Percentiles rank a stretch among this genome's conserved stretches.
phyloP scores from a whole-genome alignment of 2,888 invertebrate species.

The Chaitophorus viminalis region DNA sequence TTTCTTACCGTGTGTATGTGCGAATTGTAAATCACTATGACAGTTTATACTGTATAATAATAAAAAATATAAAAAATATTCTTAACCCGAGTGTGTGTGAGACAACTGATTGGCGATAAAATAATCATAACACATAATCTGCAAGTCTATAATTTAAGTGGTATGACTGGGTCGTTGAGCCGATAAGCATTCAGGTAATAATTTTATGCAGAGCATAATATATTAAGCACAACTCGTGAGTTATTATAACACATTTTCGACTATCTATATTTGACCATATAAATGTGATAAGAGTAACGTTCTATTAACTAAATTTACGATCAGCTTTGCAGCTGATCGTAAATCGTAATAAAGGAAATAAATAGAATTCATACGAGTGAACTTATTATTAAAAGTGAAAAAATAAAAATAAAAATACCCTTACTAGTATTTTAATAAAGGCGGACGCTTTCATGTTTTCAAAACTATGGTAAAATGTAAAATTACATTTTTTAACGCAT shows the following conservation, averaged over 20 bases:
- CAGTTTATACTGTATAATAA: too few relatives aligned
- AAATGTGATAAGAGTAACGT: neutral
- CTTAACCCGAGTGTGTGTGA: too few relatives aligned
- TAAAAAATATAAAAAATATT: too few relatives aligned
- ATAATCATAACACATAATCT: too few relatives aligned
- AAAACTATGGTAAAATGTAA: neutral
- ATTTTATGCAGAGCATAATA: neutral
- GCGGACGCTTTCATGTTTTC: neutral
- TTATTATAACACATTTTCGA: neutral
- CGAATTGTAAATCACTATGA: too few relatives aligned
- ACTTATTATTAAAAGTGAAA: neutral
- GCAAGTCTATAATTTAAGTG: too few relatives aligned
- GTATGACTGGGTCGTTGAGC: neutral
- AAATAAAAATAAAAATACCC: neutral
- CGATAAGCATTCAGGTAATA: neutral
- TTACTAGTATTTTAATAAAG: too few relatives aligned
- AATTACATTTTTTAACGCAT: too few relatives aligned
- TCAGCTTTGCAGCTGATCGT: too few relatives aligned
- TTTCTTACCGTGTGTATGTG: neutral
- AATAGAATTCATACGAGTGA: neutral
- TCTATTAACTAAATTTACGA: neutral
- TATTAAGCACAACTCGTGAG: neutral
- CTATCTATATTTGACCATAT: neutral
- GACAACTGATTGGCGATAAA: too few relatives aligned
- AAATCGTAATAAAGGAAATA: neutral